phyloP scores from a whole-genome alignment of 2,113 vertebrate genomes.

The Colinus virginianus region DNA sequence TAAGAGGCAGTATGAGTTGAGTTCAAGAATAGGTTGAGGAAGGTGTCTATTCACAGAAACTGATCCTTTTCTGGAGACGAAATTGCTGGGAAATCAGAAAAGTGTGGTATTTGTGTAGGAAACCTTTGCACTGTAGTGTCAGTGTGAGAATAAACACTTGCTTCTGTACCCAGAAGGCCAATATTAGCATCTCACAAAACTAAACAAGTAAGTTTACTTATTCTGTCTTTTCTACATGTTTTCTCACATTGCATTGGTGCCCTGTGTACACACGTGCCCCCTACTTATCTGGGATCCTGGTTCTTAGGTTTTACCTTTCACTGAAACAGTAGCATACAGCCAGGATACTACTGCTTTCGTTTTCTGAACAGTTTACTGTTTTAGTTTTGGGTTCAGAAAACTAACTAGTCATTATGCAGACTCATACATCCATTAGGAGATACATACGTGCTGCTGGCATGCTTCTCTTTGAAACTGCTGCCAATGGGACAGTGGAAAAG shows the following conservation, averaged over 20 bases:
- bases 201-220: background rate
- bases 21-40: background rate
- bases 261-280: background rate
- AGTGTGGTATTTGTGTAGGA: background rate
- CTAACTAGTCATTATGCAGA: background rate
- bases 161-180: background rate
- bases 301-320: background rate
- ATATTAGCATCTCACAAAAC: background rate
- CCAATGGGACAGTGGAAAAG: background rate
- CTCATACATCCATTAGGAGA: background rate
- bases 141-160: background rate
- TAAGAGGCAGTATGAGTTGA: background rate
- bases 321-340: background rate
- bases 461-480: background rate
- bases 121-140: background rate
- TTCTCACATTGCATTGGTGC: background rate
- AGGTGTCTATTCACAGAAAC: background rate
- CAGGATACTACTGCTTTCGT: background rate
- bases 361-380: background rate
- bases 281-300: background rate
- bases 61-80: background rate
- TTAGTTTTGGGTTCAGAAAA: background rate
- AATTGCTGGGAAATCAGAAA: slow-evolving; percentile 17
- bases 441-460: background rate
- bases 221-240: background rate